Percentiles rank a stretch among this genome's conserved stretches.
phyloP scores from a whole-genome alignment of 2,888 invertebrate genomes.

The Eupithecia subfuscata region DNA sequence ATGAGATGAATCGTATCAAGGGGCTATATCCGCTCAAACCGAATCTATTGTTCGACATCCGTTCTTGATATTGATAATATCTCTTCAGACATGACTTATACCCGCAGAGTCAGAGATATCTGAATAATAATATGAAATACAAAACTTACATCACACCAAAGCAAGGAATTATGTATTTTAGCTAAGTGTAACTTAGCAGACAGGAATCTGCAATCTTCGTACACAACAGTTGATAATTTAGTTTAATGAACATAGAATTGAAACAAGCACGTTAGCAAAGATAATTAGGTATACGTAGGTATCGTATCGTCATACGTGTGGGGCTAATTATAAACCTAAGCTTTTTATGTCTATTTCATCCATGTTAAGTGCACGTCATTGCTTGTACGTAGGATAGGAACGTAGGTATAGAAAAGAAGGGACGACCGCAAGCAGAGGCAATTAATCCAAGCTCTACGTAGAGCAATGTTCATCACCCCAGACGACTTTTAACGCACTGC shows the following conservation, averaged over 20 bases:
- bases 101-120: neutral
- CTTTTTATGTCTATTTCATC: neutral
- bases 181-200: neutral
- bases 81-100: neutral
- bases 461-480: neutral
- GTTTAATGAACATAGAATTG: neutral
- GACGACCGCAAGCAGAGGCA: neutral
- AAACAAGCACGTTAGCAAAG: neutral
- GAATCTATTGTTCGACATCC: slow-evolving; percentile 25
- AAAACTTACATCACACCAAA: neutral
- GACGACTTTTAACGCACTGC: too few species aligned
- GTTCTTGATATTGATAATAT: neutral
- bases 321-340: neutral
- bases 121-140: neutral
- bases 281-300: neutral
- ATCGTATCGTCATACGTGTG: neutral
- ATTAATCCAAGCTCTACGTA: neutral
- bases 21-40: slow-evolving; percentile 50
- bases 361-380: neutral
- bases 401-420: neutral
- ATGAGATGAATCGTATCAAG: slow-evolving; percentile 40
- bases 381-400: too few species aligned
- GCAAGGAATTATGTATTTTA: neutral
- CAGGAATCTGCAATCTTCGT: neutral
- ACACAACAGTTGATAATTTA: neutral